phyloP scores from a whole-genome alignment of 2,113 vertebrate genomes.

The Scolopax mira region DNA sequence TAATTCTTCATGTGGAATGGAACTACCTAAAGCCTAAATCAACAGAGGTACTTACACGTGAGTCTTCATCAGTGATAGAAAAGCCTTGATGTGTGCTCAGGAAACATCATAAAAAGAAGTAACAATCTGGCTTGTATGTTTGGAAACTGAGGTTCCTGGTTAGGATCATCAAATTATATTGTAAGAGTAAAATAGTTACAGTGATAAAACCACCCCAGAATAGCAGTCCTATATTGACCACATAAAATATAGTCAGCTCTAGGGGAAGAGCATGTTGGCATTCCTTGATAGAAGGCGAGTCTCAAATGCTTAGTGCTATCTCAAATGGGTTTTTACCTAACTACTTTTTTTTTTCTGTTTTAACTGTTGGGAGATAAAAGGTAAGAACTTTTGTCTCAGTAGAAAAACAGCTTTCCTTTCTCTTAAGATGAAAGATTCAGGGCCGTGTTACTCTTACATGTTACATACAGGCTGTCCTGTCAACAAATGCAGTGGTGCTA shows the following conservation, averaged over 20 bases:
- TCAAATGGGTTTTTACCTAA: not conserved
- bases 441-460: not conserved
- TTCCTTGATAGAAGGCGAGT: not conserved
- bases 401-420: not conserved
- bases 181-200: not conserved
- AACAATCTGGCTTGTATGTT: not conserved
- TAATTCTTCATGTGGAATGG: not conserved
- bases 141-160: not conserved
- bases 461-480: not conserved
- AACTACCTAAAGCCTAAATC: constrained; percentile 32
- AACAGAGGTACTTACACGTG: not conserved
- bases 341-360: not conserved
- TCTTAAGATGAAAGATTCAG: not conserved
- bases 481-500: not conserved
- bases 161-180: not conserved
- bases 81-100: not conserved
- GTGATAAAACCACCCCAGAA: not conserved
- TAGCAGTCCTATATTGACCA: not conserved
- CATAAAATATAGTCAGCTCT: not conserved
- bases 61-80: not conserved
- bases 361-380: not conserved
- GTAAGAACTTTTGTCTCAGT: not conserved
- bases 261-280: not conserved
- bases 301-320: not conserved
- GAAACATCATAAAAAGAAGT: not conserved